Conservation (phyloP, 2,797 vertebrate species). For the Notoglanidium macrostoma region DNA sequence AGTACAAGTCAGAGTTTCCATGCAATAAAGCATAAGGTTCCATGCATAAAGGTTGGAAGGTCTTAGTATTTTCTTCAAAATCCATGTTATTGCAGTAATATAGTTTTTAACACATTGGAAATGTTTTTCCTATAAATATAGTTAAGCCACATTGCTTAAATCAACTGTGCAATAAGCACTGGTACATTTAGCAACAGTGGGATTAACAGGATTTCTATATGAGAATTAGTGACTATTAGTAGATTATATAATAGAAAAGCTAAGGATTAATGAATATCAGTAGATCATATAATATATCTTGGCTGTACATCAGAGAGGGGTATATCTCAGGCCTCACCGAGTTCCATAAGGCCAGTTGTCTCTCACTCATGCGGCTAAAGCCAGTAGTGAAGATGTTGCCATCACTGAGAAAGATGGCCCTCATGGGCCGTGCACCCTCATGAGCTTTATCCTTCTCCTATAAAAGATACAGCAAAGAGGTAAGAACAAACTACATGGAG, state of each 20-base stretch:
- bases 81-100: not conserved
- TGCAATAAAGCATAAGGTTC: too few relatives aligned
- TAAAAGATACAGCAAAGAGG: conserved; percentile 40
- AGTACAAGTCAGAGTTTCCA: too few relatives aligned
- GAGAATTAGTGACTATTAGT: not conserved
- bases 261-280: not conserved
- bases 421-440: conserved; percentile 93
- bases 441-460: conserved; percentile 98
- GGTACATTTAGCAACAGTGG: not conserved
- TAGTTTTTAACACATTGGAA: not conserved
- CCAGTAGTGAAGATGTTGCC: conserved; percentile 98
- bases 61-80: not conserved
- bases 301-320: not conserved
- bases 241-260: not conserved
- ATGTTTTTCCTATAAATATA: not conserved
- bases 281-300: not conserved
- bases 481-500: not conserved
- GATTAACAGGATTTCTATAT: not conserved
- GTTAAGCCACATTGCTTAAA: not conserved
- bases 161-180: not conserved
- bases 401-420: conserved; percentile 93
- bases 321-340: conserved; percentile 76
- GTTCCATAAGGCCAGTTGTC: conserved; percentile 97
- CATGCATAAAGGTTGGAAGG: too few relatives aligned
- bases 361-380: conserved; percentile 98